Conservation (phyloP, 2,113 vertebrate genomes). For the Pelodiscus sinensis region DNA sequence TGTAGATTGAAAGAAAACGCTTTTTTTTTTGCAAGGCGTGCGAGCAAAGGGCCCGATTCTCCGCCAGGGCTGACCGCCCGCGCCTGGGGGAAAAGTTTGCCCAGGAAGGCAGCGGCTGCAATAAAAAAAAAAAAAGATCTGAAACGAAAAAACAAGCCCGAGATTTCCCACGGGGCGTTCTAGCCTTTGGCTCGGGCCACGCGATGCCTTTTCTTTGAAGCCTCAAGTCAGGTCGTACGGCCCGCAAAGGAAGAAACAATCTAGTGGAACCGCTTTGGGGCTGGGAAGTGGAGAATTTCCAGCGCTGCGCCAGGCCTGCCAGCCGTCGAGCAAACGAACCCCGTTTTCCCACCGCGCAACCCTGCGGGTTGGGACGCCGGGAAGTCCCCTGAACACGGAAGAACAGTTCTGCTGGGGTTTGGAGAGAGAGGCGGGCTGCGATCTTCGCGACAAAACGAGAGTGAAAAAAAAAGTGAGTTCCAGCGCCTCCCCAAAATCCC, state of each 20-base stretch:
- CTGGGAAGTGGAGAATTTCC: too few relatives aligned
- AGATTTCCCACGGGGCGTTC: neutral
- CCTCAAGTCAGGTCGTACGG: neutral
- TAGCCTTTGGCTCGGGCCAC: neutral
- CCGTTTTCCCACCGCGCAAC: too few relatives aligned
- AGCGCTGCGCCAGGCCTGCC: too few relatives aligned
- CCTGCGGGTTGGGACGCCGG: neutral
- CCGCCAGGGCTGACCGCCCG: neutral
- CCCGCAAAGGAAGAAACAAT: neutral
- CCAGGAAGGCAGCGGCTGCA: neutral
- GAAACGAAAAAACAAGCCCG: neutral
- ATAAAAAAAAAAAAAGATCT: accelerated
- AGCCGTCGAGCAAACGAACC: neutral
- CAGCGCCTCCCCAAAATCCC: neutral
- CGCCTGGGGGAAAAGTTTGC: neutral
- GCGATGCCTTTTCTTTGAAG: neutral
- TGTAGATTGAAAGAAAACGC: neutral
- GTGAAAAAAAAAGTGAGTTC: neutral
- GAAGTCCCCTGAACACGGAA: neutral
- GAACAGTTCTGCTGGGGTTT: neutral
- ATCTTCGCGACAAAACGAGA: neutral
- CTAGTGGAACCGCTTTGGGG: neutral
- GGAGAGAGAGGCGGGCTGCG: too few relatives aligned
- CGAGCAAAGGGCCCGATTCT: neutral
- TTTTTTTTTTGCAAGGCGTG: neutral